Evolutionary conservation across 2,888 invertebrate species (phyloP).

Genomic region (Horisme vitalbata): DNA sequence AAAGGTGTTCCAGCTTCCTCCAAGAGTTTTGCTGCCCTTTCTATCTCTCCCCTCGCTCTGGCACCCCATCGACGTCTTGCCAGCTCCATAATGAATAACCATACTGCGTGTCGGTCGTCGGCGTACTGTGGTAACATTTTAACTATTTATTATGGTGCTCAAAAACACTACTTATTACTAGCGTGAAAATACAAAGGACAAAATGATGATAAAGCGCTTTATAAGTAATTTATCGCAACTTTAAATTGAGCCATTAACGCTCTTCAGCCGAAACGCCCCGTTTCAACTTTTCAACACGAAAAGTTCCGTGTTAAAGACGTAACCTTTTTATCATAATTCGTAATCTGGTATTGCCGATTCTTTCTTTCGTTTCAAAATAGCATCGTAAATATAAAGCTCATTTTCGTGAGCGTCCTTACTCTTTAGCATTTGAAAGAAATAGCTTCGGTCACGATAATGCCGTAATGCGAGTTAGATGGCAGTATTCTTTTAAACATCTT

Average conservation of each 20-base stretch:
- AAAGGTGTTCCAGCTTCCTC: conserved; percentile 59
- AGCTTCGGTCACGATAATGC: conserved; percentile 64
- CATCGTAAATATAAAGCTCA: conserved; percentile 63
- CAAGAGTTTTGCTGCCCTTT: conserved; percentile 53
- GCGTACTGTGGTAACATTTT: conserved; percentile 44
- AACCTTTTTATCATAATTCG: conserved; percentile 51
- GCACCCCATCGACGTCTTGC: conserved; percentile 84
- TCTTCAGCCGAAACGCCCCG: conserved; percentile 29
- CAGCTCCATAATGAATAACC: conserved; percentile 87
- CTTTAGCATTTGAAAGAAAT: conserved; percentile 65
- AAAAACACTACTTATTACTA: too few species aligned
- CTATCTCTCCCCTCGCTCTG: conserved; percentile 55
- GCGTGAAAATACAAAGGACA: conserved; percentile 1
- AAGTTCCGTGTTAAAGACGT: conserved; percentile 27
- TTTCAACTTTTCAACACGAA: conserved; percentile 40
- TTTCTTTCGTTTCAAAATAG: conserved; percentile 54
- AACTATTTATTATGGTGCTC: neutral
- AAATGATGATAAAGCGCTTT: conserved; percentile 16
- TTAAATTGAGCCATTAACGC: conserved; percentile 33
- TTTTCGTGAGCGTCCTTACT: conserved; percentile 73
- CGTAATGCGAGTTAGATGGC: conserved; percentile 69
- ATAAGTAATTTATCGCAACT: conserved; percentile 18
- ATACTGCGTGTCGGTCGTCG: conserved; percentile 70
- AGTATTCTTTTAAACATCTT: conserved; percentile 65
- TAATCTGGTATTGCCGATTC: conserved; percentile 47